A percentile compares a stretch with the other conserved stretches of the same genome.
phyloP scores from a whole-genome alignment of 2,888 invertebrate species.

The Phyto melanocephala region DNA sequence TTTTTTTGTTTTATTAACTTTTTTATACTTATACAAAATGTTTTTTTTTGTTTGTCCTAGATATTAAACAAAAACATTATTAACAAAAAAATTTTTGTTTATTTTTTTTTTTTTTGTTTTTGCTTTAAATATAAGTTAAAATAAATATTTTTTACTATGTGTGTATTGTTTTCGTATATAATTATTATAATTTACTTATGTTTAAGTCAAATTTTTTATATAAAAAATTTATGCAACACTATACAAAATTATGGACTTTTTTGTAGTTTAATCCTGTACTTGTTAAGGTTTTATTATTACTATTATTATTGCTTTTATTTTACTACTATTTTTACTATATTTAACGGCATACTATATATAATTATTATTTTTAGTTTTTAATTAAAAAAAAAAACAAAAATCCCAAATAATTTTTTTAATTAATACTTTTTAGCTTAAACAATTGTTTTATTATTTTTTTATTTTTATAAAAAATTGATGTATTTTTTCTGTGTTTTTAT shows the following conservation, averaged over 20 bases:
- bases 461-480: slow-evolving; percentile 37
- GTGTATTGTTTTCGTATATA: slow-evolving; percentile 49
- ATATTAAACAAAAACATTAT: too few species aligned
- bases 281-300: slow-evolving; percentile 59
- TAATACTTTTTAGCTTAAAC: slow-evolving; percentile 57
- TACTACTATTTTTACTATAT: slow-evolving; percentile 33
- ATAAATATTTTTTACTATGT: slow-evolving; percentile 47
- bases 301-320: background rate
- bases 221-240: slow-evolving; percentile 45
- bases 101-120: slow-evolving; percentile 41
- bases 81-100: too few species aligned
- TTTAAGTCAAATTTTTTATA: slow-evolving; percentile 51
- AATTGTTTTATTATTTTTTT: slow-evolving; percentile 58
- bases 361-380: slow-evolving; percentile 42
- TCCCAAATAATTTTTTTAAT: slow-evolving; percentile 61
- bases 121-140: slow-evolving; percentile 36
- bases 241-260: slow-evolving; percentile 65
- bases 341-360: slow-evolving; percentile 8
- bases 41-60: slow-evolving; percentile 44
- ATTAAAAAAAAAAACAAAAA: slow-evolving; percentile 54
- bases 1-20: background rate
- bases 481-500: slow-evolving; percentile 56
- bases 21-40: slow-evolving; percentile 35
- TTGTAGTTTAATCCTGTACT: slow-evolving; percentile 59
- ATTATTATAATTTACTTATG: slow-evolving; percentile 39